These are phyloP conservation scores for Malaclemys terrapin DNA, from an alignment of 2,113 vertebrate species.

Conservation along the genomic window DNA sequence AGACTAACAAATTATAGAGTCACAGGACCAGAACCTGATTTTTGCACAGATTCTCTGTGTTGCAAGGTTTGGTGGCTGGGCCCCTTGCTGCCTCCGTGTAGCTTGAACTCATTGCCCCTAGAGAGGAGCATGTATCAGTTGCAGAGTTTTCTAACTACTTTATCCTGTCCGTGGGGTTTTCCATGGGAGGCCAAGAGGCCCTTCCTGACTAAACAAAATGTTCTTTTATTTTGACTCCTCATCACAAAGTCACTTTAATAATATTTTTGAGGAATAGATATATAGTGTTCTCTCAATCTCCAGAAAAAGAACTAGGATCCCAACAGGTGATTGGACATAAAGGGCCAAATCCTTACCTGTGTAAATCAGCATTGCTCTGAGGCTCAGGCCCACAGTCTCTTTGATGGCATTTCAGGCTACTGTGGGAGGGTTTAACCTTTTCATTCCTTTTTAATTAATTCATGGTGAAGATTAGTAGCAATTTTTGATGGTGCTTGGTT, in stretches of 20 bases:
- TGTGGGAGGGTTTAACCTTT: constrained; percentile 29
- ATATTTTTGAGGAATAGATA: not conserved
- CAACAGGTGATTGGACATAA: not conserved
- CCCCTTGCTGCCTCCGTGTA: fast-evolving
- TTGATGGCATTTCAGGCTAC: constrained; percentile 15
- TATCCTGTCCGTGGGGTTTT: not conserved
- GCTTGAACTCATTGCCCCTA: not conserved
- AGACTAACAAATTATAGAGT: no score
- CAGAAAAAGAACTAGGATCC: not conserved
- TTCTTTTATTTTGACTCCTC: not conserved
- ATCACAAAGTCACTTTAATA: not conserved
- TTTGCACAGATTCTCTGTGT: not conserved
- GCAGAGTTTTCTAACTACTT: not conserved
- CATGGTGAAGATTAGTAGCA: not conserved
- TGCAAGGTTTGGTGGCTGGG: not conserved
- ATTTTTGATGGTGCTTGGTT: constrained; percentile 30
- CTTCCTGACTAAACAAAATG: not conserved
- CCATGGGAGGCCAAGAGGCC: not conserved
- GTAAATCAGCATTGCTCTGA: not conserved
- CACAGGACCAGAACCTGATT: not conserved
- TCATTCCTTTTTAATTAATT: constrained; percentile 48
- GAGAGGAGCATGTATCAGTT: not conserved
- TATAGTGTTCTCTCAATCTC: not conserved
- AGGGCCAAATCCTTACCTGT: not conserved
- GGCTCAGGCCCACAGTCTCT: constrained; percentile 14